phyloP scores from a whole-genome alignment of 2,888 invertebrate genomes.

The Conomelus anceps region DNA sequence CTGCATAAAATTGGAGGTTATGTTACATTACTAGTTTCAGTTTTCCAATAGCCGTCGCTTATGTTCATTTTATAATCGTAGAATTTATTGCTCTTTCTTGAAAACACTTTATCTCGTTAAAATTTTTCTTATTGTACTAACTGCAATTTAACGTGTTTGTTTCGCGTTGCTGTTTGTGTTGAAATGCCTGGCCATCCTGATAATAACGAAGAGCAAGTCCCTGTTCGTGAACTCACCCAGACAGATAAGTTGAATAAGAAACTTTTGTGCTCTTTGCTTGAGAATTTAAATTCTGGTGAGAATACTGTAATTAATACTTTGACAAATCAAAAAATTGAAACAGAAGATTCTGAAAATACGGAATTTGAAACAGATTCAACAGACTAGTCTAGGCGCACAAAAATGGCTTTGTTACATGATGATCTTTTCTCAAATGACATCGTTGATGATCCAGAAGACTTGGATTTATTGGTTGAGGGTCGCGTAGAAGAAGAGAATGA shows the following conservation, averaged over 20 bases:
- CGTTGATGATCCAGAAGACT: neutral
- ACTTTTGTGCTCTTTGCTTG: conserved; percentile 3
- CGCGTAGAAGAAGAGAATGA: neutral
- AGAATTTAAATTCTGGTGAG: conserved; percentile 1
- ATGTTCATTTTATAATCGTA: too few relatives aligned
- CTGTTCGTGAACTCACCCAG: conserved; percentile 14
- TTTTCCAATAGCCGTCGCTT: too few relatives aligned
- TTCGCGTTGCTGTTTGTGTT: neutral
- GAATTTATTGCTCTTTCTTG: too few relatives aligned
- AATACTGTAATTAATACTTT: neutral
- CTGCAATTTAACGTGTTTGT: too few relatives aligned
- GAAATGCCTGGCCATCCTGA: neutral
- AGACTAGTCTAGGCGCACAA: neutral
- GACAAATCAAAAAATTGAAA: neutral
- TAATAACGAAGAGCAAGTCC: neutral
- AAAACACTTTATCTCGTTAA: neutral
- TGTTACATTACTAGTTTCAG: too few relatives aligned
- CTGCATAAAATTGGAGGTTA: too few relatives aligned
- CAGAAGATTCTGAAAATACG: neutral
- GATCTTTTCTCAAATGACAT: neutral
- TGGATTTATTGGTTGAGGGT: neutral
- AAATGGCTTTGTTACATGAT: neutral
- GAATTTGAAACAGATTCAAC: neutral
- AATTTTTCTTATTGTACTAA: neutral
- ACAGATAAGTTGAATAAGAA: conserved; percentile 17